Percentiles rank a stretch among this genome's conserved stretches.
Conservation (phyloP, 2,797 vertebrate genomes). For the Trichosurus vulpecula region DNA sequence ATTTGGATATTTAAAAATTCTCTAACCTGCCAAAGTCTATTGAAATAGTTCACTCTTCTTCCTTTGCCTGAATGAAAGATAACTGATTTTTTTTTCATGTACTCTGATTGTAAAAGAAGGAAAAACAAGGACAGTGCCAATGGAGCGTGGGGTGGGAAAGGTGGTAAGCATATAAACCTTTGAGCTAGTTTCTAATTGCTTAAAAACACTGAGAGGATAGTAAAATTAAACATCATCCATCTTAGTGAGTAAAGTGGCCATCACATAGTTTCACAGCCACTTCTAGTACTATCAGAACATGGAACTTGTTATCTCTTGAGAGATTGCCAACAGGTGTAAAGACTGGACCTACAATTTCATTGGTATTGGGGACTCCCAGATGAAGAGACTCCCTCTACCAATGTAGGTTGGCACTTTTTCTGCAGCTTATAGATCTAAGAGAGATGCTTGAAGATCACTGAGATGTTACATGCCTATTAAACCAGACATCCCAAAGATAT, state of each 20-base stretch:
- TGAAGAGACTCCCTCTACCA: not conserved
- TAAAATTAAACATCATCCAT: not conserved
- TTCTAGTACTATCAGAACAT: not conserved
- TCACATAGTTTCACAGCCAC: not conserved
- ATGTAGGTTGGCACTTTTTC: too few species aligned
- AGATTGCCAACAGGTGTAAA: not conserved
- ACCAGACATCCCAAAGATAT: not conserved
- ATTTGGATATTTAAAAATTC: constrained; percentile 57
- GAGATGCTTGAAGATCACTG: too few species aligned
- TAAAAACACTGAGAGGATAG: constrained; percentile 22
- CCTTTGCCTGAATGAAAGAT: constrained; percentile 26
- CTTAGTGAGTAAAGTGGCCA: not conserved
- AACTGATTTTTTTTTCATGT: not conserved
- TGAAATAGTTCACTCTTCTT: constrained; percentile 61
- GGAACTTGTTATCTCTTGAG: not conserved
- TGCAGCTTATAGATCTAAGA: too few species aligned
- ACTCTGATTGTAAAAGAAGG: constrained; percentile 63
- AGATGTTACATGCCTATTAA: too few species aligned
- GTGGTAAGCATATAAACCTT: not conserved
- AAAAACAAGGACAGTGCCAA: constrained; percentile 1
- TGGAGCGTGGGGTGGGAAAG: too few species aligned
- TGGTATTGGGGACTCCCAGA: not conserved
- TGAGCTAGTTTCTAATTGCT: not conserved
- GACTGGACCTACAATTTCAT: not conserved
- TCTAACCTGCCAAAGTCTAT: constrained; percentile 58